Evolutionary conservation across 2,113 vertebrate species (phyloP).

Genomic region (Serinus canaria): DNA sequence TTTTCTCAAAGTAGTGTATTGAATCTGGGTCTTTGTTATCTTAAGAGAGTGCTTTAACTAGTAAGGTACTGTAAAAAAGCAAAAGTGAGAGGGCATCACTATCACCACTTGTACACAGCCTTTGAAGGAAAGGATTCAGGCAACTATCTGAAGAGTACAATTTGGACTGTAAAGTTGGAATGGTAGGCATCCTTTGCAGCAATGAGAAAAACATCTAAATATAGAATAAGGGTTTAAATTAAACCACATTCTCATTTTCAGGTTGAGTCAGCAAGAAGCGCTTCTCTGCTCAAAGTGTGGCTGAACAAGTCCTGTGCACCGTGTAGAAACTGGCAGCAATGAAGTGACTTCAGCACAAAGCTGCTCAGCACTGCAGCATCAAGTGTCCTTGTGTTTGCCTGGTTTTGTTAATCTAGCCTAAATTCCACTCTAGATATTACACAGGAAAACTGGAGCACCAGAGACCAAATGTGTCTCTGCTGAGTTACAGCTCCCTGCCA

Average conservation of each 20-base stretch:
- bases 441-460: not conserved
- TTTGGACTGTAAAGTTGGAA: not conserved
- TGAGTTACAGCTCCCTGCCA: not conserved
- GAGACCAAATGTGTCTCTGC: not conserved
- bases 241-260: not conserved
- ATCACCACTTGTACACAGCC: not conserved
- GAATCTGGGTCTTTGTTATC: not conserved
- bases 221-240: not conserved
- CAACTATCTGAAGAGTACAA: not conserved
- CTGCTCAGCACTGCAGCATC: not conserved
- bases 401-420: not conserved
- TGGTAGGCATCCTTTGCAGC: not conserved
- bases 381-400: not conserved
- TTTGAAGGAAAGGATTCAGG: not conserved
- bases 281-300: not conserved
- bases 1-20: not conserved
- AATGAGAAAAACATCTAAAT: not conserved
- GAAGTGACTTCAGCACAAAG: not conserved
- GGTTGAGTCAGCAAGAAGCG: not conserved
- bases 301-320: not conserved
- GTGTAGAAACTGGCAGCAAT: not conserved
- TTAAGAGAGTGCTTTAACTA: not conserved
- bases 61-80: not conserved
- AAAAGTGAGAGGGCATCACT: not conserved
- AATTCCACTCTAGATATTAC: not conserved